These are phyloP conservation scores for Monoplex corrugatus DNA, from an alignment of 2,888 invertebrate species.

Conservation along the genomic window DNA sequence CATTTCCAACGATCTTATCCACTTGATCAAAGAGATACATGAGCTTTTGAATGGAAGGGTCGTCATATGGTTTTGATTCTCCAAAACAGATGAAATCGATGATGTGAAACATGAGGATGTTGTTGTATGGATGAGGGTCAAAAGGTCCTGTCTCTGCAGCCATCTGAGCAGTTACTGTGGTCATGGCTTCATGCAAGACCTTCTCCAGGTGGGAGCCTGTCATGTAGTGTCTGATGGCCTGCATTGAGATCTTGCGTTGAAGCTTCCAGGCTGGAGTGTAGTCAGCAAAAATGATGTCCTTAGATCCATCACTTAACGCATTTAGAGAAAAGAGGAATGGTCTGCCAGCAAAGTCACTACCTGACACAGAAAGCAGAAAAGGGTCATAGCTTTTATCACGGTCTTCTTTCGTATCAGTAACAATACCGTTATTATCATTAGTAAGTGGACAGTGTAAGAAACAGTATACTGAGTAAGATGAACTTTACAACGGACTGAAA, in stretches of 20 bases:
- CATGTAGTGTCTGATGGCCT: constrained; percentile 44
- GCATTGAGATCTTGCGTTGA: neutral
- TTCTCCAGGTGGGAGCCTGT: constrained; percentile 18
- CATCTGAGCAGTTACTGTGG: constrained; percentile 26
- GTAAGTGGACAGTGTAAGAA: too few relatives aligned
- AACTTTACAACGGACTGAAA: too few relatives aligned
- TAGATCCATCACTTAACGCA: neutral
- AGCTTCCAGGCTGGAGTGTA: constrained; percentile 33
- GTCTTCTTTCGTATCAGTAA: too few relatives aligned
- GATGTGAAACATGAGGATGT: constrained; percentile 39
- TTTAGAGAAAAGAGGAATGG: constrained; percentile 22
- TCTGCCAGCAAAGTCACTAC: constrained; percentile 1
- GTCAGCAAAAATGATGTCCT: constrained; percentile 14
- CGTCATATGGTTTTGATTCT: constrained; percentile 36
- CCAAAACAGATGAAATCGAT: constrained; percentile 44
- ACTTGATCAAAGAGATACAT: constrained; percentile 16
- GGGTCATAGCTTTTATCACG: too few relatives aligned
- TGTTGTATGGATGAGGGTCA: constrained; percentile 21
- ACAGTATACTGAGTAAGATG: too few relatives aligned
- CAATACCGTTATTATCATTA: too few relatives aligned
- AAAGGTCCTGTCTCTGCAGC: constrained; percentile 22
- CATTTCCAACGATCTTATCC: constrained; percentile 32
- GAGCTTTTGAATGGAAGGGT: constrained; percentile 17
- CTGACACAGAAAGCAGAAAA: too few relatives aligned
- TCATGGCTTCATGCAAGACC: constrained; percentile 18